Percentiles rank a stretch among this genome's conserved stretches.
Conservation (phyloP, 2,113 vertebrate genomes). For the Myiopsitta monachus region DNA sequence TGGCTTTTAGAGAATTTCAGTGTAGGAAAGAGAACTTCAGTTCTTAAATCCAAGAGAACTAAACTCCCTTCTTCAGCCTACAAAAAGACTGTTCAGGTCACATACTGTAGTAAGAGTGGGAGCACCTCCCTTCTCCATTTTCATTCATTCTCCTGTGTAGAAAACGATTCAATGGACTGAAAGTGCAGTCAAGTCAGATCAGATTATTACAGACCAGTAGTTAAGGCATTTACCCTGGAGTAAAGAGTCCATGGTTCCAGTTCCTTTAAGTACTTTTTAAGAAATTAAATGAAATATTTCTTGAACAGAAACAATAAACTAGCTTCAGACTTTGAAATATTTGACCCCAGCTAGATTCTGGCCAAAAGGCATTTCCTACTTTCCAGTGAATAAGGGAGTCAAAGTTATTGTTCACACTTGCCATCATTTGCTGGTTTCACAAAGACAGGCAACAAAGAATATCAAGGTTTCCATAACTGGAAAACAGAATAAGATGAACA, state of each 20-base stretch:
- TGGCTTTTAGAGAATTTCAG: not conserved
- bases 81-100: not conserved
- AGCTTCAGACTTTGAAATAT: not conserved
- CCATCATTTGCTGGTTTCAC: not conserved
- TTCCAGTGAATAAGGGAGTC: not conserved
- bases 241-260: not conserved
- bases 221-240: not conserved
- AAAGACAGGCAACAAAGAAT: not conserved
- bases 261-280: not conserved
- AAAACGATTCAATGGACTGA: not conserved
- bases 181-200: not conserved
- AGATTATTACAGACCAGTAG: not conserved
- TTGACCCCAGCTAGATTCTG: not conserved
- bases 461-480: not conserved
- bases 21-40: not conserved
- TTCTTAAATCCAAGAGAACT: not conserved
- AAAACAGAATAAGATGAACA: not conserved
- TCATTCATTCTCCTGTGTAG: not conserved
- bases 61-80: not conserved
- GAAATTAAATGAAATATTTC: not conserved
- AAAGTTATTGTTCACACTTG: not conserved
- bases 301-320: not conserved
- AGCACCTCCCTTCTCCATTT: not conserved
- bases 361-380: not conserved
- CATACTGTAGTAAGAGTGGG: not conserved